Conservation (phyloP, 2,888 invertebrate genomes). For the Spicauda simplicius region DNA sequence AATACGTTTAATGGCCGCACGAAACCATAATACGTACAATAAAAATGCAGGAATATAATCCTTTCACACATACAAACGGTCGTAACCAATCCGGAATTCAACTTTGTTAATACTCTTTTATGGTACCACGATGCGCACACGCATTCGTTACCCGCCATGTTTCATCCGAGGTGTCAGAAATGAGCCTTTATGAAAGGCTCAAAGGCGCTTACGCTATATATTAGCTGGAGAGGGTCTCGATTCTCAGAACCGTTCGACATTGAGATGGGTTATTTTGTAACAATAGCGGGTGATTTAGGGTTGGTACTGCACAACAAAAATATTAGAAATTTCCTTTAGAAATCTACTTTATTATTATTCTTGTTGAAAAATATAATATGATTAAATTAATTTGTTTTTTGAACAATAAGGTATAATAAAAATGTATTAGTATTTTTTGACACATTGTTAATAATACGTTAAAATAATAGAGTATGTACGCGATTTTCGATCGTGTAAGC, state of each 20-base stretch:
- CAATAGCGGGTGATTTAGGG: slow-evolving; percentile 68
- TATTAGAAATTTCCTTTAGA: no score
- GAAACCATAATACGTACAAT: neutral
- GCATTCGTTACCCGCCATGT: slow-evolving; percentile 72
- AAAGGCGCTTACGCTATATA: slow-evolving; percentile 62
- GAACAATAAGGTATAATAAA: no score
- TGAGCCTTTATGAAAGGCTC: slow-evolving; percentile 75
- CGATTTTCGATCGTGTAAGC: no score
- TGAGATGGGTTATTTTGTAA: slow-evolving; percentile 83
- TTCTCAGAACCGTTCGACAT: slow-evolving; percentile 78
- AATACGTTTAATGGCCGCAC: neutral
- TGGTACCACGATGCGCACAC: slow-evolving; percentile 53
- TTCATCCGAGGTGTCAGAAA: slow-evolving; percentile 81
- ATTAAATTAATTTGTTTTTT: no score
- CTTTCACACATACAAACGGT: slow-evolving; percentile 37
- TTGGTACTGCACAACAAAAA: slow-evolving; percentile 45
- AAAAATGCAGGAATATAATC: slow-evolving; percentile 45
- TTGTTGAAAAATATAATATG: neutral
- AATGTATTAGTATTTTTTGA: no score
- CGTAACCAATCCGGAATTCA: slow-evolving; percentile 45
- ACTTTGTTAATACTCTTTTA: slow-evolving; percentile 46
- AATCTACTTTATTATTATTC: neutral
- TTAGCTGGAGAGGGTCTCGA: slow-evolving; percentile 50
- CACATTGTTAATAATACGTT: no score
- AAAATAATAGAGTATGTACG: no score